Evolutionary conservation across 92 coral and sea anemone species (phyloP).

Genomic region (Phenganax stokvisi): DNA sequence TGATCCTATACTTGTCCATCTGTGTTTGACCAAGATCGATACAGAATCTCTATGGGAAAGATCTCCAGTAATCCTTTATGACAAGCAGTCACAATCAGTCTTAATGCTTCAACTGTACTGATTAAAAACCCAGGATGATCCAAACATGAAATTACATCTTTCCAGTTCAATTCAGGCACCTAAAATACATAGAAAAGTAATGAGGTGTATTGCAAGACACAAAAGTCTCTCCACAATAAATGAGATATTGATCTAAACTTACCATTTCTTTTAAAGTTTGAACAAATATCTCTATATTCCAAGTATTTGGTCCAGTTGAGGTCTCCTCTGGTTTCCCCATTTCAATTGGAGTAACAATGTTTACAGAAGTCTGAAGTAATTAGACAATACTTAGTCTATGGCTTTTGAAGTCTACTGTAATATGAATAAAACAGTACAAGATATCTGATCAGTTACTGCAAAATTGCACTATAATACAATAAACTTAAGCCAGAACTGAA

Average conservation of each 20-base stretch:
- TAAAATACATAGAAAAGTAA: slow-evolving; percentile 17
- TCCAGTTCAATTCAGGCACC: slow-evolving; percentile 80
- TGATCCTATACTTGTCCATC: slow-evolving; percentile 73
- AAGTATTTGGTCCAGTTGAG: slow-evolving; percentile 58
- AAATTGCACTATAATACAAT: neutral
- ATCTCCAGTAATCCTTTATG: slow-evolving; percentile 73
- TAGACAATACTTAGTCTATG: neutral
- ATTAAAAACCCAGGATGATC: slow-evolving; percentile 92
- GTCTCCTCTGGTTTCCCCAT: slow-evolving; percentile 60
- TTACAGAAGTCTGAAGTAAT: slow-evolving; percentile 57
- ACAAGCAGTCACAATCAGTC: slow-evolving; percentile 64
- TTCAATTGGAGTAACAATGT: slow-evolving; percentile 70
- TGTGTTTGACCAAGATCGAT: slow-evolving; percentile 84
- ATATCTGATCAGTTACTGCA: no score
- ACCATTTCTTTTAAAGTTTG: slow-evolving; percentile 83
- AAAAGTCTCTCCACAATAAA: neutral
- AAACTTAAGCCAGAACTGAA: neutral
- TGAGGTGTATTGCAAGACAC: neutral
- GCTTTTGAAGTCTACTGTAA: no score
- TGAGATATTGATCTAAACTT: slow-evolving; percentile 13
- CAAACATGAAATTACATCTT: slow-evolving; percentile 72
- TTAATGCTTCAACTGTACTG: slow-evolving; percentile 70
- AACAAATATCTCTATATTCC: slow-evolving; percentile 89
- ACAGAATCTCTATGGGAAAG: slow-evolving; percentile 78
- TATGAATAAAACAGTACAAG: no score